Evolutionary conservation across 53 echinoderm and acorn worm genomes (phyloP), one percentile per base, ranked within the genome.

Genomic region (Stichopus horrens): DNA sequence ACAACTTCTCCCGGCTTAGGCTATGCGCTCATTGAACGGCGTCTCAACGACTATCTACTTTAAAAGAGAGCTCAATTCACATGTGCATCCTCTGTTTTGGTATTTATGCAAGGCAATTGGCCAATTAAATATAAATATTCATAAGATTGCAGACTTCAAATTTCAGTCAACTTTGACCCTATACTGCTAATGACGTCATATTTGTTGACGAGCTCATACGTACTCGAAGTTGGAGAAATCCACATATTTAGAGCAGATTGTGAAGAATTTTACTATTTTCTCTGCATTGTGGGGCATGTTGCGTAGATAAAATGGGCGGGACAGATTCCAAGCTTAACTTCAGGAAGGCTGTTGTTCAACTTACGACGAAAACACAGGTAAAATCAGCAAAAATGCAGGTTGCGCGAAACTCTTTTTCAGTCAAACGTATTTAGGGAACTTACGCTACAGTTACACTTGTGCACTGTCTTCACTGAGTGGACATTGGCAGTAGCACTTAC

Each of bases 321-420:
- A 74, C 98, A 89, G 98, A 97, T 85, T 97, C 98, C 54, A 97
- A 97, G 91, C 94, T 97, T 52, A 97, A 97, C 93, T 97, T 97
- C 68, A 86, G 98, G 74, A 97, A 97, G 78, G 98, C 98, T 77
- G 98, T 97, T 23, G 95, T 97, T 21, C 98, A 97, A 79, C 91
- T 95, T 84, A 95, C 98, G 11, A 97, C 97, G 75, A 97, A 97
- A 94, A 97, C 98, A 88, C 98, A 97, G 94, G 95, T 95, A 90
- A 74, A 60, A 14, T 75, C 11, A 54, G 37, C 20, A 58, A 83
- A 58, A 23, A 53, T 76, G 52, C 51, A 76, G 52, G 16, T 76
- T 76, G 52, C 77, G 37, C 54, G 77, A 76, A 76, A 54, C 10
- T 51, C 13, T 7, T 51, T 76, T 54, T 16, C 37, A 37, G 37